phyloP scores from a whole-genome alignment of 2,797 vertebrate genomes.

The Cyprinodon diabolis region DNA sequence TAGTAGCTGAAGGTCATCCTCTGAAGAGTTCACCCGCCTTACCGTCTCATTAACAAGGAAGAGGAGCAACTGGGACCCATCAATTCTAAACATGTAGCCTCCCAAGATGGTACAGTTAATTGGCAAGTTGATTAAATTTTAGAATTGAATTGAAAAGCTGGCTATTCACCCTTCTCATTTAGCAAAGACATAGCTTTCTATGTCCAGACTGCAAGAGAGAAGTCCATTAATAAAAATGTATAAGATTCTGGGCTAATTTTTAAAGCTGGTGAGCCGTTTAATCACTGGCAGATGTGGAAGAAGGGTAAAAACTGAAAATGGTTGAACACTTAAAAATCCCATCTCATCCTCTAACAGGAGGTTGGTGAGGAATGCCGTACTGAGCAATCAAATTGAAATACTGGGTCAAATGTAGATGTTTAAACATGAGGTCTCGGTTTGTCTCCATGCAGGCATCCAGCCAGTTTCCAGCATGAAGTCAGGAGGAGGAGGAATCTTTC shows the following conservation, averaged over 20 bases:
- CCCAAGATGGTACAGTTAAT: slow-evolving; percentile 78
- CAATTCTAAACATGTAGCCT: slow-evolving; percentile 68
- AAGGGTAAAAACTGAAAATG: slow-evolving; percentile 37
- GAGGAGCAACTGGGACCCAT: slow-evolving; percentile 67
- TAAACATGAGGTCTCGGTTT: slow-evolving; percentile 26
- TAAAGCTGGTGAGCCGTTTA: slow-evolving; percentile 67
- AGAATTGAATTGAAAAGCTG: slow-evolving; percentile 70
- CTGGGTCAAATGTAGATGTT: slow-evolving; percentile 20
- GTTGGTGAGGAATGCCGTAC: slow-evolving; percentile 1
- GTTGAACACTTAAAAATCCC: slow-evolving; percentile 44
- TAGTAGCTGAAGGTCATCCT: slow-evolving; percentile 67
- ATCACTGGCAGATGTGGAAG: slow-evolving; percentile 64
- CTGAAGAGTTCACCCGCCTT: slow-evolving; percentile 45
- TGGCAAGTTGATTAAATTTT: slow-evolving; percentile 76
- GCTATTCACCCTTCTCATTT: slow-evolving; percentile 71
- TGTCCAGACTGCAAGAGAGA: slow-evolving; percentile 37
- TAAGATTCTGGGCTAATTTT: slow-evolving; percentile 64
- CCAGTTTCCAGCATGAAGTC: not conserved
- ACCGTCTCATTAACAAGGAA: slow-evolving; percentile 55
- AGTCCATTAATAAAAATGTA: slow-evolving; percentile 72
- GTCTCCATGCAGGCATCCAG: slow-evolving; percentile 17
- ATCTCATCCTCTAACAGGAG: not conserved
- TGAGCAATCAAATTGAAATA: slow-evolving; percentile 17
- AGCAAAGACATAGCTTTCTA: slow-evolving; percentile 55
- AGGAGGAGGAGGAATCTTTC: slow-evolving; percentile 11